Conservation (phyloP, 2,797 vertebrate genomes). For the Setipinna tenuifilis region DNA sequence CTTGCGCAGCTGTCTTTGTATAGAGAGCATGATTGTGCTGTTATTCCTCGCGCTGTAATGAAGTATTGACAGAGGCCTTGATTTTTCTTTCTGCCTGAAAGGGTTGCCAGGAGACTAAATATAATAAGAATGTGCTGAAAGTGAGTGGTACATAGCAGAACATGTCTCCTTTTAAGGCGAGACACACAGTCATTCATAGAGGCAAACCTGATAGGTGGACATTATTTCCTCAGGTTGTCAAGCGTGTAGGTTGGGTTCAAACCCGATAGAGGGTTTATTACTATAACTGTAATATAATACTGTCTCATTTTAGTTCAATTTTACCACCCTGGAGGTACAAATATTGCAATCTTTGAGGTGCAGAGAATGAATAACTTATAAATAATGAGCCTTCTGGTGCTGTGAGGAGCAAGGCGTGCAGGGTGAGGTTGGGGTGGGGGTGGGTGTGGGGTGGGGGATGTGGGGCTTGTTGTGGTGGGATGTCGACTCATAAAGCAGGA, state of each 20-base stretch:
- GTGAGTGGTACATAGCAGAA: neutral
- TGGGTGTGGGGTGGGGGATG: too few species aligned
- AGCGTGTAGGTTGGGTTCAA: neutral
- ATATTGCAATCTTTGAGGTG: neutral
- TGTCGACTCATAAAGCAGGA: neutral
- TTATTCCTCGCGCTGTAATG: neutral
- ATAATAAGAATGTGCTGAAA: neutral
- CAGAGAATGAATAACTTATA: neutral
- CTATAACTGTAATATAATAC: neutral
- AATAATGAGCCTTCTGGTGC: neutral
- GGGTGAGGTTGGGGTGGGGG: too few species aligned
- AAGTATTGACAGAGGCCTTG: neutral
- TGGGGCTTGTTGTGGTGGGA: too few species aligned
- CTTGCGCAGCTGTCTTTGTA: neutral
- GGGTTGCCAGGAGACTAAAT: slow-evolving; percentile 20
- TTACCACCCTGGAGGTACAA: neutral
- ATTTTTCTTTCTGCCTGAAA: neutral
- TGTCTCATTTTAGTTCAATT: neutral
- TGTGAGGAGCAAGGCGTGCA: neutral
- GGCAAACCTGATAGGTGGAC: neutral
- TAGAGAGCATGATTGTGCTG: neutral
- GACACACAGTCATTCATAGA: neutral
- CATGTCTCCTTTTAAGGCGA: neutral
- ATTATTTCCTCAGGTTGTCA: neutral
- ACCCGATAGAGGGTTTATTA: neutral